Evolutionary conservation across 1,140 invertebrate genomes (phyloP).

Genomic region (Prorops nasuta): DNA sequence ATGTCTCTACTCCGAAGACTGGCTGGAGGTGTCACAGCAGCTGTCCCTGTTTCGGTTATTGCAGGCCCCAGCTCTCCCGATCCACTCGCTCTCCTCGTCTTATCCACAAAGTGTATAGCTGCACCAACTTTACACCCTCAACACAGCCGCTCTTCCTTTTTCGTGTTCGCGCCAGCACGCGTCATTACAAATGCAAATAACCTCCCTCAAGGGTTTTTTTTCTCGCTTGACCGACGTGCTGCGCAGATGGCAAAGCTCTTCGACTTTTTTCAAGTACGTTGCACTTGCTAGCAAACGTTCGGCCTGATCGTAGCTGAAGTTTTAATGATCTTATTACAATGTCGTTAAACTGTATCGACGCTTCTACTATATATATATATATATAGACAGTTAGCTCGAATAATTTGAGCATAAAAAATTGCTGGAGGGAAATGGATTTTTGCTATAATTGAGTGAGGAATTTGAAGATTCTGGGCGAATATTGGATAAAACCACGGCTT

Average conservation of each 20-base stretch:
- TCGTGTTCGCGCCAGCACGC: conserved; percentile 12
- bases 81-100: conserved; percentile 5
- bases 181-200: conserved; percentile 36
- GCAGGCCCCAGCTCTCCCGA: conserved; percentile 2
- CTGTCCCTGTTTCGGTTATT: conserved; percentile 30
- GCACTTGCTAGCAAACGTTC: not conserved
- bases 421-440: not conserved
- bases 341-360: not conserved
- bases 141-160: too few species aligned
- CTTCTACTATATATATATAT: not conserved
- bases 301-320: too few species aligned
- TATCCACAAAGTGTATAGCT: not conserved
- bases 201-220: conserved; percentile 8
- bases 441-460: not conserved
- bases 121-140: too few species aligned
- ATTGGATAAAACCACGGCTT: not conserved
- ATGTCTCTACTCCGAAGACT: conserved; percentile 43
- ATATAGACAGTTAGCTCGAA: not conserved
- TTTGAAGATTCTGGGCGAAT: not conserved
- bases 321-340: not conserved
- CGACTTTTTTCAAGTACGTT: conserved; percentile 2
- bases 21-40: conserved; percentile 36
- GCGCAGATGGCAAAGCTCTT: not conserved
- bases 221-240: not conserved
- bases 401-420: too few species aligned